Evolutionary conservation across 2,888 invertebrate genomes (phyloP), one percentile per base, ranked within the genome.

Genomic region (Cheilosia pagana): DNA sequence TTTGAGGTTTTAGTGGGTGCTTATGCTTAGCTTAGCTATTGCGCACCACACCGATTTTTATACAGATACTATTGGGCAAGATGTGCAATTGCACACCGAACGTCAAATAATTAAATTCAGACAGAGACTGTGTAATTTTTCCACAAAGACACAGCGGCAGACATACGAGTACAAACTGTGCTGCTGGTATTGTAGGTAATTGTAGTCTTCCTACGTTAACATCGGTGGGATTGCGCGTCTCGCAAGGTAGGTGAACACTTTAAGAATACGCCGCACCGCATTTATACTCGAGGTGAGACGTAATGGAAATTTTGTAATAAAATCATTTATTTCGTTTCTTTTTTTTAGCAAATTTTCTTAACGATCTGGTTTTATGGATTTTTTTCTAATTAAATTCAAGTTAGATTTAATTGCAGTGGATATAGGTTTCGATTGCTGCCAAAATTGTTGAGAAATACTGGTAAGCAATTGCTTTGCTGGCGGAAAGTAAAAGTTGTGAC

Each of bases 221-320:
- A 16, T 55, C 55, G 14, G 19, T 25, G 31, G 21, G 45, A 43
- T 7, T 45, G 21, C 19, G 6, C 23, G 52, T 41, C 65, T 23
- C 50, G 28, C 41, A 14, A 53, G 41, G 39, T 43, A 67, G 53
- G 41, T 68, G 41, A 43, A 68, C 16, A 16, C 31, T 43, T 31
- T 4, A 53, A 31, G 65, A 50, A 39, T n/a, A 50, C 14, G 23
- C 5, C 21, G 45, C 19, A 25, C 48, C 62, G 41, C 48, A 50
- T 31, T 43, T 28, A 25, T 0, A 39, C 21, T 48, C 3, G 8
- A 45, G 19, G 19, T 45, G 19, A 5, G 19, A 31, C 62, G 70
- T 70, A 70, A 77, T 63, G 21, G 60, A 63, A 41, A 50, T 63
- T 57, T 71, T 78, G 77, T 63, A 78, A 78, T 71, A 63, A 57